These are phyloP conservation scores for Prietella phreatophila DNA, from an alignment of 2,113 vertebrate genomes.

Conservation along the genomic window DNA sequence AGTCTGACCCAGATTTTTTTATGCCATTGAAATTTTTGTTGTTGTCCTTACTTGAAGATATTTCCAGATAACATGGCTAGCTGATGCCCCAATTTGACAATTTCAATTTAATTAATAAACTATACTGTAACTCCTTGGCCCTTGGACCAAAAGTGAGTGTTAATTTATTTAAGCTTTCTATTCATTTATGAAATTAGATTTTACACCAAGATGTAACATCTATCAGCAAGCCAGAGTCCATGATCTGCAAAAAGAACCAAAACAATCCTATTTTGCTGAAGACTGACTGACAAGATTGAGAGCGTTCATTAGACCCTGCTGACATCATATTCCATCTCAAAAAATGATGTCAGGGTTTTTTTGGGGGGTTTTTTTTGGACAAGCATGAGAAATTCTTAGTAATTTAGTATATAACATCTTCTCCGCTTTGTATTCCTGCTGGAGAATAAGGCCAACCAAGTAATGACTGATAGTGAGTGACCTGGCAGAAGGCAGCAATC, in stretches of 20 bases:
- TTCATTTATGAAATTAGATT: not conserved
- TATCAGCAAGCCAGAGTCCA: not conserved
- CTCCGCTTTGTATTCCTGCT: slow-evolving; percentile 10
- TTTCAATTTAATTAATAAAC: not conserved
- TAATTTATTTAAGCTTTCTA: not conserved
- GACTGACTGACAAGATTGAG: not conserved
- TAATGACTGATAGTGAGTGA: not conserved
- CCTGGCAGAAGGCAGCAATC: slow-evolving; percentile 2
- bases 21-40: not conserved
- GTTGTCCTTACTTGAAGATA: not conserved
- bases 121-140: not conserved
- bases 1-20: not conserved
- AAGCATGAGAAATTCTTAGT: not conserved
- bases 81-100: not conserved
- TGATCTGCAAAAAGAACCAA: not conserved
- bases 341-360: not conserved
- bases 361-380: slow-evolving; percentile 5
- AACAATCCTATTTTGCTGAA: not conserved
- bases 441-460: slow-evolving; percentile 1
- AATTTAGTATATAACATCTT: not conserved
- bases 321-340: not conserved
- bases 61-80: not conserved
- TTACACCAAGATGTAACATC: not conserved
- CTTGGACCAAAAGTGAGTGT: not conserved
- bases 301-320: not conserved